A percentile compares a stretch with the other conserved stretches of the same genome.
These are phyloP conservation scores for Conchocele bisecta DNA, from an alignment of 2,888 invertebrate species.

Conservation along the genomic window DNA sequence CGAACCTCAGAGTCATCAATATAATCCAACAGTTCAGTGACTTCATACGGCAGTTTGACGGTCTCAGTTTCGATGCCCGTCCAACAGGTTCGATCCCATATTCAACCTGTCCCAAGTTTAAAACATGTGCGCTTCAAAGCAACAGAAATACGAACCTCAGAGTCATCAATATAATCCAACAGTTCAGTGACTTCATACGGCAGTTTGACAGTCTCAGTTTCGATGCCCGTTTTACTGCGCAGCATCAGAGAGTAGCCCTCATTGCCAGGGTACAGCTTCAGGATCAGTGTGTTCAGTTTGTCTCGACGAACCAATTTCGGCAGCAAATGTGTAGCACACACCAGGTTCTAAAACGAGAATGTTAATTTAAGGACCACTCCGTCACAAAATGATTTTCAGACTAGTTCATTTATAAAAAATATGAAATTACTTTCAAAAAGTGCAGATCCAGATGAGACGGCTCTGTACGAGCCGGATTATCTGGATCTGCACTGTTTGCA, in stretches of 20 bases:
- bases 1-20: conserved; percentile 92
- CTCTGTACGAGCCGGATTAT: too few relatives aligned
- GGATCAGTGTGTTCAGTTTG: conserved; percentile 93
- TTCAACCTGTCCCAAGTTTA: not conserved
- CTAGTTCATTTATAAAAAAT: not conserved
- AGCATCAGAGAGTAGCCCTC: conserved; percentile 92
- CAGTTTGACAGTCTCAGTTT: conserved; percentile 80
- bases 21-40: conserved; percentile 91
- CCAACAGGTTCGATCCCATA: too few relatives aligned
- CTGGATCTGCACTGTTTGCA: too few relatives aligned
- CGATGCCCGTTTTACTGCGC: conserved; percentile 74
- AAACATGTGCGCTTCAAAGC: not conserved
- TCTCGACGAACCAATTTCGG: conserved; percentile 93
- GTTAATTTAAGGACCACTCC: not conserved
- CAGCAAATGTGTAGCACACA: conserved; percentile 85
- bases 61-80: too few relatives aligned
- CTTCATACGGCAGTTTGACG: conserved; percentile 85
- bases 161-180: conserved; percentile 93
- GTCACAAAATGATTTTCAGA: not conserved
- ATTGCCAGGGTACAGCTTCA: conserved; percentile 95
- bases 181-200: conserved; percentile 93
- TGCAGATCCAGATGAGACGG: too few relatives aligned
- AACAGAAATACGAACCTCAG: conserved; percentile 85
- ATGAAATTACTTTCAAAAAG: too few relatives aligned
- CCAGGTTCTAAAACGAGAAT: conserved; percentile 66